Base-by-base conservation (phyloP, 2,888 invertebrate species). In the Limulus polyphemus region DNA sequence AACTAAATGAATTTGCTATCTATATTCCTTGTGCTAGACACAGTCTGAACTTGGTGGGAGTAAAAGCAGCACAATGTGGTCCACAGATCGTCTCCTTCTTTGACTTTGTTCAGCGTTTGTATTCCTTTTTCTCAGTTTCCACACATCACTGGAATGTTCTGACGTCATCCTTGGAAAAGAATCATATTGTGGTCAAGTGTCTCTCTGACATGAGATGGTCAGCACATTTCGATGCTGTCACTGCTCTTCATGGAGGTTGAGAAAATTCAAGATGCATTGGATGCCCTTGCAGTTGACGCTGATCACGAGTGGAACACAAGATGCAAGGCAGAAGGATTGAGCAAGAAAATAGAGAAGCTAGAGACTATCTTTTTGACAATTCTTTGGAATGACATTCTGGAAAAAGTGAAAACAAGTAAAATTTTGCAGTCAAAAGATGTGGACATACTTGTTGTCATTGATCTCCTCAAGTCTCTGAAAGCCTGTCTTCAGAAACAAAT, bases 121-220 rank as follows among this genome's bases (percentile, higher is more conserved):
- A 52, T 12, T 14, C 17, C 9, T 52, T 52, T 52, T 52, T 52
- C 17, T 52, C 52, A 10, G 52, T 17, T 52, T 52, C 52, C 17
- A 52, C 52, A 16, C 52, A 52, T 52, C 52, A 17, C 10, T 52
- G 52, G 52, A 52, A 52, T 17, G 10, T 52, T 9, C 13, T 52
- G 14, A 17, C 52, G 14, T 16, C 52, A 16, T 17, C n/a, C 17
- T 52, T 52, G 13, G 17, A 52, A 52, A 52, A 14, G 17, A 52
- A 52, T 12, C 10, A 10, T 17, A 14, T 16, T 14, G 58, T 14
- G 54, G 49, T 9, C 10, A 57, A 17, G 56, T 48, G n/a, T 51
- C 55, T 54, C 17, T 16, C 16, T 57, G 56, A 17, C 50, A 63
- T 46, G 12, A 14, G 11, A 46, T 58, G 51, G 62, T 62, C 17